Evolutionary conservation across 2,113 vertebrate species (phyloP).

Genomic region (Pan paniscus): DNA sequence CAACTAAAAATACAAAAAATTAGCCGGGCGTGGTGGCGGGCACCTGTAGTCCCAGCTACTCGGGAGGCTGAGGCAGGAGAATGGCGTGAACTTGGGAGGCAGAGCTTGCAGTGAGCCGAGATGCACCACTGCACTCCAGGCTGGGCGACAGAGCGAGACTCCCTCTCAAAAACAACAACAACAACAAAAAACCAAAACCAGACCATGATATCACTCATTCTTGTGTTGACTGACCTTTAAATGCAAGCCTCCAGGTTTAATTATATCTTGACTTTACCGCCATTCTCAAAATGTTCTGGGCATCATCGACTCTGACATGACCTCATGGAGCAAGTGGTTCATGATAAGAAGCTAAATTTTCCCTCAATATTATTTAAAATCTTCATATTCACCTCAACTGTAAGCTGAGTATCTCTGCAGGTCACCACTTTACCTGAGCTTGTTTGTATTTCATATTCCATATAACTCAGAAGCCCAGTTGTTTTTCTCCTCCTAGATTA

Average conservation of each 20-base stretch:
- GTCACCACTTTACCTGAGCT: background rate
- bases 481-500: background rate
- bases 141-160: too few relatives aligned
- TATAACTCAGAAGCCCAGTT: background rate
- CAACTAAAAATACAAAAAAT: too few relatives aligned
- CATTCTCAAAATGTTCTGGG: background rate
- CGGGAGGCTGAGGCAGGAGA: too few relatives aligned
- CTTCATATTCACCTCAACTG: background rate
- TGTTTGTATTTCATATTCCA: background rate
- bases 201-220: background rate
- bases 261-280: background rate
- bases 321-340: background rate
- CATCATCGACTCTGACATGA: background rate
- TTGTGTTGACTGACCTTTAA: background rate
- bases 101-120: too few relatives aligned
- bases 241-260: background rate
- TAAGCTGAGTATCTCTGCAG: background rate
- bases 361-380: background rate
- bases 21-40: too few relatives aligned
- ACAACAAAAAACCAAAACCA: too few relatives aligned
- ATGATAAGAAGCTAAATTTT: background rate
- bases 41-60: too few relatives aligned
- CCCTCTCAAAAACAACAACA: too few relatives aligned
- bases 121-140: too few relatives aligned
- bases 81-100: too few relatives aligned